These are phyloP conservation scores for Cnemophilus loriae DNA, from an alignment of 2,113 vertebrate species.

Conservation along the genomic window DNA sequence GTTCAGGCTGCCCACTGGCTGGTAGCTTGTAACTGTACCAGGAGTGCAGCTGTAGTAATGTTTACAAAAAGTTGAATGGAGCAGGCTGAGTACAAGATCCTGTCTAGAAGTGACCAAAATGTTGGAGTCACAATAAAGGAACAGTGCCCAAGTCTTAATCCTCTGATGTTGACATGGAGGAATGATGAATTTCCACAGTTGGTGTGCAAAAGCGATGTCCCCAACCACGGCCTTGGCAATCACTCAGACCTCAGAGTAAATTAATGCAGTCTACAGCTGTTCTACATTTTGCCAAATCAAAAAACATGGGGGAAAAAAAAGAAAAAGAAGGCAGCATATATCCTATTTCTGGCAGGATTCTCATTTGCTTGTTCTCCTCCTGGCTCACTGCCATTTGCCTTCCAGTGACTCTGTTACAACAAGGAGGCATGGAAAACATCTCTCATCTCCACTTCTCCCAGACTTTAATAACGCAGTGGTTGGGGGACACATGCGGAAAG, in stretches of 20 bases:
- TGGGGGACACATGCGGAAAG: neutral
- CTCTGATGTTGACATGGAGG: neutral
- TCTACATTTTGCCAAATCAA: conserved; percentile 38
- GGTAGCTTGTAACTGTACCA: neutral
- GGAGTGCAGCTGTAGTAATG: neutral
- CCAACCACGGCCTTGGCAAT: conserved; percentile 8
- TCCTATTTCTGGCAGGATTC: conserved; percentile 34
- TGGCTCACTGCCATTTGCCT: conserved; percentile 58
- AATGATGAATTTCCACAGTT: conserved; percentile 40
- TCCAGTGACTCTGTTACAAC: conserved; percentile 33
- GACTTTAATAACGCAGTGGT: neutral
- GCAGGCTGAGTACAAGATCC: neutral
- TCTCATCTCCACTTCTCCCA: conserved; percentile 20
- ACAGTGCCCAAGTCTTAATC: neutral
- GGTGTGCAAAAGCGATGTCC: conserved; percentile 20
- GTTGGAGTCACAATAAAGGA: neutral
- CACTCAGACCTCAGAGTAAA: conserved; percentile 30
- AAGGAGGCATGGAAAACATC: conserved; percentile 36
- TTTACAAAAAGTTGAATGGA: neutral
- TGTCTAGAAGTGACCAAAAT: neutral
- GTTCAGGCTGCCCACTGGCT: neutral
- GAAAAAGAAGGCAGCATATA: neutral
- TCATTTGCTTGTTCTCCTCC: conserved; percentile 36
- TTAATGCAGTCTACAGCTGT: conserved; percentile 43
- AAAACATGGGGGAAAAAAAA: neutral